Percentiles rank a stretch among this genome's conserved stretches.
Conservation (phyloP, 2,113 vertebrate genomes). For the Nipponia nippon region DNA sequence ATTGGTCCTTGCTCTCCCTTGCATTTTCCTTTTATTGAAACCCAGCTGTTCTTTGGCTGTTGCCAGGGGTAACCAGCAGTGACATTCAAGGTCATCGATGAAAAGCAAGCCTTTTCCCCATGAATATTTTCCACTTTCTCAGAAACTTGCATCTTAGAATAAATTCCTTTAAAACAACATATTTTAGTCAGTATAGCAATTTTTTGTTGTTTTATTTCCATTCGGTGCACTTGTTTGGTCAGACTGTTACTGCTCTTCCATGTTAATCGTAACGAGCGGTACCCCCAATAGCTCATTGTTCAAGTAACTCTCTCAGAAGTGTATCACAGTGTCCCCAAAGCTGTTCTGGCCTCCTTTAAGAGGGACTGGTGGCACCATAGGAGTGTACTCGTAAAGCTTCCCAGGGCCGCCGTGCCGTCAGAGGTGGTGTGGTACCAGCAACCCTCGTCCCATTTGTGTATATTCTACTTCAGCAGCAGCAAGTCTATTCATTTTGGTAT, state of each 20-base stretch:
- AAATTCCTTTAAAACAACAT: not conserved
- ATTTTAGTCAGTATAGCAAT: not conserved
- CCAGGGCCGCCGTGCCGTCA: not conserved
- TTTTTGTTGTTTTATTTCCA: not conserved
- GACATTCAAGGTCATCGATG: not conserved
- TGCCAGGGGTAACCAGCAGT: slow-evolving; percentile 18
- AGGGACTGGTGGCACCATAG: not conserved
- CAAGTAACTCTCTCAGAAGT: not conserved
- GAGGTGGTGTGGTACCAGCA: not conserved
- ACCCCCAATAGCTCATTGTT: not conserved
- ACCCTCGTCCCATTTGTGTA: not conserved
- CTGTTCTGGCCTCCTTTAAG: not conserved
- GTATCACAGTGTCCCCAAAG: not conserved
- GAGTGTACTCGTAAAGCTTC: not conserved
- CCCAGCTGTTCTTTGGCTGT: slow-evolving; percentile 17
- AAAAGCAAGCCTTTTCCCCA: not conserved
- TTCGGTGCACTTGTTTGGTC: not conserved
- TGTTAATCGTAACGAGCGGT: not conserved
- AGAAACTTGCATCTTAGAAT: not conserved
- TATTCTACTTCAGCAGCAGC: not conserved
- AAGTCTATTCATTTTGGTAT: not conserved
- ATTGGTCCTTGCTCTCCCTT: not conserved
- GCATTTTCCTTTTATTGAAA: not conserved
- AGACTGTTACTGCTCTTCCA: not conserved
- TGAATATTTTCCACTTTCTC: not conserved